Conservation (phyloP, 2,888 invertebrate genomes). For the Clostera curtula region DNA sequence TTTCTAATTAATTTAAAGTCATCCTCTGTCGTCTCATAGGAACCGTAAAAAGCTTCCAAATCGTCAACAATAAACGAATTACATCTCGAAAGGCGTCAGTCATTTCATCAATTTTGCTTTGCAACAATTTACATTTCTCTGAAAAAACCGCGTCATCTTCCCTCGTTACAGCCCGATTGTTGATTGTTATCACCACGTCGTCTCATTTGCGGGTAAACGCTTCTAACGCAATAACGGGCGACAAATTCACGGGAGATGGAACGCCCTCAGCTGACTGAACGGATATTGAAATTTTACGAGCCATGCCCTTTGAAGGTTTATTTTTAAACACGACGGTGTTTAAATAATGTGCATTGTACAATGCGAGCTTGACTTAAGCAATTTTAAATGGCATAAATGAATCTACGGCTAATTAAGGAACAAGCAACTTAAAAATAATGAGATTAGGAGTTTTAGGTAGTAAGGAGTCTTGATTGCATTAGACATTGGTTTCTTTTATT, state of each 20-base stretch:
- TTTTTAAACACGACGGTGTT: slow-evolving; percentile 25
- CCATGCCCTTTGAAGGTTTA: slow-evolving; percentile 30
- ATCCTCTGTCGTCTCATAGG: too few species aligned
- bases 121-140: slow-evolving; percentile 22
- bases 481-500: too few species aligned
- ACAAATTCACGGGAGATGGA: slow-evolving; percentile 47
- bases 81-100: slow-evolving; percentile 12
- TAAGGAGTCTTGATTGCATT: too few species aligned
- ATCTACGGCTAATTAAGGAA: too few species aligned
- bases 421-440: too few species aligned
- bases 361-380: too few species aligned
- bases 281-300: slow-evolving; percentile 53
- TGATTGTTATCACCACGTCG: slow-evolving; percentile 30
- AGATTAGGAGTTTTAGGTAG: too few species aligned
- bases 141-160: slow-evolving; percentile 4
- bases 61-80: slow-evolving; percentile 17
- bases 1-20: too few species aligned
- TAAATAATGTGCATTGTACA: slow-evolving; percentile 20
- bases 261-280: slow-evolving; percentile 33
- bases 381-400: too few species aligned
- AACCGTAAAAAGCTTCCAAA: slow-evolving; percentile 10
- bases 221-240: slow-evolving; percentile 30
- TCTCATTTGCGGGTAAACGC: slow-evolving; percentile 23
- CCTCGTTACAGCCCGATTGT: slow-evolving; percentile 26
- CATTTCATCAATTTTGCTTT: slow-evolving; percentile 14